Percentiles rank a stretch among this genome's conserved stretches.
These are phyloP conservation scores for Centroberyx gerrardi DNA, from an alignment of 2,797 vertebrate genomes.

Conservation along the genomic window DNA sequence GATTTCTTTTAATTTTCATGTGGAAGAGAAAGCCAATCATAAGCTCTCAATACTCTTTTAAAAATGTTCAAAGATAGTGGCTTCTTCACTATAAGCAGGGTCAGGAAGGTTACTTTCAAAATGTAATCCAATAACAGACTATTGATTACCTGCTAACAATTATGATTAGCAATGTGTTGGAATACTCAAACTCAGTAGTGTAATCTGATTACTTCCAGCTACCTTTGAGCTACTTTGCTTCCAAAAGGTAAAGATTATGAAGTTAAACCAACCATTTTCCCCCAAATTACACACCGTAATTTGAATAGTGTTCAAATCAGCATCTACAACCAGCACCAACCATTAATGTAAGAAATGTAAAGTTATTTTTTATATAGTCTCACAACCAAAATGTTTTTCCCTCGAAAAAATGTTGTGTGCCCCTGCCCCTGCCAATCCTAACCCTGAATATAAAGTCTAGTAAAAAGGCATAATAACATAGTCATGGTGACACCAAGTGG, in stretches of 20 bases:
- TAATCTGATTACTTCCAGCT: background rate
- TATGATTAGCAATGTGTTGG: background rate
- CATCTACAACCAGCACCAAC: slow-evolving; percentile 1
- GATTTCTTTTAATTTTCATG: background rate
- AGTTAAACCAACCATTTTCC: background rate
- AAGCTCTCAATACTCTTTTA: background rate
- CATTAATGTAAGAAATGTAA: background rate
- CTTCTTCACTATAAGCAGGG: background rate
- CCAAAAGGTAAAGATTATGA: background rate
- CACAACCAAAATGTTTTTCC: background rate
- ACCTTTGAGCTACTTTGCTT: background rate
- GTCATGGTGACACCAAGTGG: slow-evolving; percentile 66
- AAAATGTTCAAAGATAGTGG: background rate
- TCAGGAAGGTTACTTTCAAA: background rate
- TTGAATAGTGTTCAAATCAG: background rate
- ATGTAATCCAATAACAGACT: too few relatives aligned
- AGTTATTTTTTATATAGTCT: background rate
- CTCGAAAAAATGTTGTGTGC: too few relatives aligned
- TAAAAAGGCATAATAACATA: slow-evolving; percentile 3
- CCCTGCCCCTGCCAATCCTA: too few relatives aligned
- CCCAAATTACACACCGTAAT: background rate
- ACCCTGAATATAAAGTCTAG: background rate
- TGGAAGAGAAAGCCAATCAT: too few relatives aligned
- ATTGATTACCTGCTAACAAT: background rate
- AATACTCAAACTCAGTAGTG: background rate